A percentile compares a stretch with the other conserved stretches of the same genome.
These are phyloP conservation scores for Lepidotrigona ventralis DNA, from an alignment of 1,140 invertebrate species.

Conservation along the genomic window DNA sequence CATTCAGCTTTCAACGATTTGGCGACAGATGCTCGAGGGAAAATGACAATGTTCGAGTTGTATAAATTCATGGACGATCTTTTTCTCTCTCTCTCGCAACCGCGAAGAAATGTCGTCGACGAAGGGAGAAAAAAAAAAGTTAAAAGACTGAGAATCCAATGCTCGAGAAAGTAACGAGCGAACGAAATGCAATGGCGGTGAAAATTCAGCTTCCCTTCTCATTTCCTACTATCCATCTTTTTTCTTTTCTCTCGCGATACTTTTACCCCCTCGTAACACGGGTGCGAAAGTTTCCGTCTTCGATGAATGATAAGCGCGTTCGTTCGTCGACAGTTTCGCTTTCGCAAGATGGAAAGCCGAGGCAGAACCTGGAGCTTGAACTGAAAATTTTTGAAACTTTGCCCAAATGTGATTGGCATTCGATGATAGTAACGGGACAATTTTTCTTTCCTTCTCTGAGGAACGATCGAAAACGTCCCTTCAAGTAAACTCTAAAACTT, in stretches of 20 bases:
- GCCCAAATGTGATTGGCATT: too few species aligned
- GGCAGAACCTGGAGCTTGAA: background rate
- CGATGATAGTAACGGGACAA: too few species aligned
- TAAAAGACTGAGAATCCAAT: background rate
- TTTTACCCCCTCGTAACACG: background rate
- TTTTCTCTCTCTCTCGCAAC: too few species aligned
- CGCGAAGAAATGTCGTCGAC: background rate
- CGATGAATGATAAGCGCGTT: background rate
- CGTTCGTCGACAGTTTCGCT: background rate
- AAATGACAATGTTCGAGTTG: background rate
- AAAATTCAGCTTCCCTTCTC: background rate
- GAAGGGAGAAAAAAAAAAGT: background rate
- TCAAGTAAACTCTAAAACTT: too few species aligned
- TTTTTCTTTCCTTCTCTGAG: too few species aligned
- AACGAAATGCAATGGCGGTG: background rate
- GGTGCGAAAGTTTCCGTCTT: background rate
- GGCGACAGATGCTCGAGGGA: background rate
- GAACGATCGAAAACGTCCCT: too few species aligned
- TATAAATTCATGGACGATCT: background rate
- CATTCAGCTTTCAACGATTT: conserved; percentile 14
- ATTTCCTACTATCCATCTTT: background rate
- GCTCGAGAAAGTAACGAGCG: background rate
- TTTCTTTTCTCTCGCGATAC: too few species aligned
- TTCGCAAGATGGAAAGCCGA: too few species aligned
- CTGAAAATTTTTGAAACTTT: too few species aligned